Base-by-base conservation (phyloP, 2,888 invertebrate genomes). In the Sericinus montela region DNA sequence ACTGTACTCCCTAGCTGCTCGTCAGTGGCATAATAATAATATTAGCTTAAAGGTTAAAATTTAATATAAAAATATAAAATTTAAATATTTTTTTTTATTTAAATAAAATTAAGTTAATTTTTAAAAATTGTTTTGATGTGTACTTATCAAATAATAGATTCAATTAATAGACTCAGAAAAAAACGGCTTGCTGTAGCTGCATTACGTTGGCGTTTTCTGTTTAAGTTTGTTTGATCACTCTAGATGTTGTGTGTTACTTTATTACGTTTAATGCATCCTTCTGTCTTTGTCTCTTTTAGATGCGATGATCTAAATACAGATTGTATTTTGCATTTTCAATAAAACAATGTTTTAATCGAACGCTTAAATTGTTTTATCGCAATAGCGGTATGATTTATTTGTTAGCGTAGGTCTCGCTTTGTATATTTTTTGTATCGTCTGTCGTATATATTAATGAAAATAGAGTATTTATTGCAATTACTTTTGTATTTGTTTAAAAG, bases 351-450 rank as follows among this genome's bases (percentile, higher is more conserved):
- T 40, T 44, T 23, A 11, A 16, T 14, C 11, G 37, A 36, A 50
- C 25, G 41, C 41, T 45, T 41, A 23, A 37, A 37, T 45, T 50
- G 25, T n/a, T 45, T 38, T 39, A 29, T 36, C 14, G 36, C 45
- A 36, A 25, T 40, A 19, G 40, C 44, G 44, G 10, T 19, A 15
- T 29, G n/a, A n/a, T n/a, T n/a, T n/a, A 32, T 35, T 29, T 37
- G n/a, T 37, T 49, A 45, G 44, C n/a, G 11, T 50, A 45, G 32
- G 37, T 10, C 11, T 45, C 23, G 45, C 45, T 50, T 50, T 49
- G 30, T 49, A 35, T 39, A 14, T 40, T 30, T 47, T 46, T 36
- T 5, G 15, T 40, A 34, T 7, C 19, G 7, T 15, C 34, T 34
- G 6, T 25, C 25, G 8, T 25, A 4, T 25, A 25, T 8, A 25